Base-by-base conservation (phyloP, 1,140 invertebrate genomes). In the Lethrus apterus region DNA sequence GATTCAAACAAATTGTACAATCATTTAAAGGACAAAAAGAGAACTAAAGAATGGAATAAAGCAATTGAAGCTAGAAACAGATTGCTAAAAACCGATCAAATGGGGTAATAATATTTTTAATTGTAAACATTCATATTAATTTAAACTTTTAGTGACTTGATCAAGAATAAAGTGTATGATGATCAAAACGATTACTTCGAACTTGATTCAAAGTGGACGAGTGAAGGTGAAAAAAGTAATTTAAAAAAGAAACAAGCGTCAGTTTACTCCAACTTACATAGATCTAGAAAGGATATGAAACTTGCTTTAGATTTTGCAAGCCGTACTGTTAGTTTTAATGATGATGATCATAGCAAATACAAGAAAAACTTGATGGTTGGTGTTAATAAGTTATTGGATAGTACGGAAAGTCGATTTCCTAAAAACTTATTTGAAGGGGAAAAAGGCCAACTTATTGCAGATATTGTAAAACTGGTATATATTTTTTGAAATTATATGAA, bases 131-230 rank as follows among this genome's bases (percentile, higher is more conserved):
- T 38, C 15, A 2, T 19, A 2, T 19, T 38, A 19, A 29, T 13
- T 18, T 15, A 20, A 2, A 20, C 9, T 24, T 29, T 42, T 26
- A 42, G 40, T 5, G 40, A 42, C 14, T 5, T 29, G 18, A 42
- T 42, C 15, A 42, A 42, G 11, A 42, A 29, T 29, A 42, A 42
- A 29, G 24, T 97, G 2, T 93, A 93, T 47, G 93, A 97, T 64
- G 93, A 97, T 67, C 88, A 96, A 64, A 79, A 79, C 48, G 93
- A 97, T 67, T 96, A 96, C 67, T 97, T 89, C 69, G 77, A 80
- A 46, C 68, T 81, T 5, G 81, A 80, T 63, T 85, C 81, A 48
- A 80, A 81, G 14, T 96, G 93, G 92, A 65, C 93, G 2, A 80
- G 74, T 31, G 70, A 81, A 4, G 65, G 71, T 8, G 83, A 94